Percentiles rank a stretch among this genome's conserved stretches.
phyloP scores from a whole-genome alignment of 2,113 vertebrate genomes.

The Bungarus multicinctus region DNA sequence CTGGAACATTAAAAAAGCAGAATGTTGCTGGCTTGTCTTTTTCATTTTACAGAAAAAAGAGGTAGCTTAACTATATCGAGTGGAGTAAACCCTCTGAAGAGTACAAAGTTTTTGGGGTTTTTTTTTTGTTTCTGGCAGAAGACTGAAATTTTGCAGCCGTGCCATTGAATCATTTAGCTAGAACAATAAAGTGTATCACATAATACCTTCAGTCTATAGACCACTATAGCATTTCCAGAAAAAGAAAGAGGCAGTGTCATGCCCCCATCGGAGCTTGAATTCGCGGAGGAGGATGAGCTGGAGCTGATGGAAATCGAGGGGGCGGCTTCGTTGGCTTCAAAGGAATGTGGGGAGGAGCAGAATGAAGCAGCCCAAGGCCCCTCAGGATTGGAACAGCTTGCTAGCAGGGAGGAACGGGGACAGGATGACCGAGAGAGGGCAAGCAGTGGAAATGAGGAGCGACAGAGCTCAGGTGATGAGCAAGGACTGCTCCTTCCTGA shows the following conservation, averaged over 20 bases:
- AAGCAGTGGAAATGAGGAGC: too few relatives aligned
- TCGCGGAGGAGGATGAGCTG: too few relatives aligned
- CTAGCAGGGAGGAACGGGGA: too few relatives aligned
- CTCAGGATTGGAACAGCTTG: too few relatives aligned
- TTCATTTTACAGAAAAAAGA: not conserved
- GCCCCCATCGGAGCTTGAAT: too few relatives aligned
- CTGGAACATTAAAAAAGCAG: not conserved
- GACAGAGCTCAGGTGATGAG: too few relatives aligned
- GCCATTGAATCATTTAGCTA: not conserved
- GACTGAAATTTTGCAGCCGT: not conserved
- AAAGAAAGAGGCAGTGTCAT: not conserved
- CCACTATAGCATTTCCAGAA: not conserved
- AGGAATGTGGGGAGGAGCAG: too few relatives aligned
- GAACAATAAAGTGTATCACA: not conserved
- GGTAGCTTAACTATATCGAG: not conserved
- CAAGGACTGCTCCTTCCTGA: too few relatives aligned
- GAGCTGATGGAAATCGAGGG: too few relatives aligned
- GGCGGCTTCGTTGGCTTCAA: too few relatives aligned
- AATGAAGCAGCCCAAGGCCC: too few relatives aligned
- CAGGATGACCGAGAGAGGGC: too few relatives aligned
- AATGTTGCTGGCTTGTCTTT: not conserved
- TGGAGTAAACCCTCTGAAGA: not conserved
- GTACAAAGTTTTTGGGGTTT: not conserved
- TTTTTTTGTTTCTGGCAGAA: not conserved
- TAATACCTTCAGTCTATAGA: not conserved